Conservation (phyloP, 2,888 invertebrate genomes). For the Agriopis leucophaearia region DNA sequence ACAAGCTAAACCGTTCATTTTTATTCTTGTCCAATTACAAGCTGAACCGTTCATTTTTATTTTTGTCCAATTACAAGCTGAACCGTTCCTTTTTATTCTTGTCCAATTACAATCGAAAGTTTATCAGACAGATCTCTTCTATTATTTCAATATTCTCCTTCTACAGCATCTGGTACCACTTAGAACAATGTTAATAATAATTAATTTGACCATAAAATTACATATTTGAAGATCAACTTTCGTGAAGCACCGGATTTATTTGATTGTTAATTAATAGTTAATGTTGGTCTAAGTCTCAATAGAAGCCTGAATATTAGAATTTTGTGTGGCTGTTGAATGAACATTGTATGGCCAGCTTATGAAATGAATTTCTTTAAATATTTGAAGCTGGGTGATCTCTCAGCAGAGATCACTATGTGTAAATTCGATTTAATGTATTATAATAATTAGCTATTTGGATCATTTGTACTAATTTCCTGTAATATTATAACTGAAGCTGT, state of each 20-base stretch:
- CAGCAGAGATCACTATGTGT: not conserved
- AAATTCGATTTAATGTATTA: conserved; percentile 9
- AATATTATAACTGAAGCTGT: conserved; percentile 40
- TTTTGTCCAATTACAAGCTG: too few relatives aligned
- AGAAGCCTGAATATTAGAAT: not conserved
- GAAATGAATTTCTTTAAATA: not conserved
- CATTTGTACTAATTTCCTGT: conserved; percentile 30
- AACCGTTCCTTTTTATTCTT: not conserved
- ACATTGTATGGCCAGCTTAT: not conserved
- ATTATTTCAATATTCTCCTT: not conserved
- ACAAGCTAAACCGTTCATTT: not conserved
- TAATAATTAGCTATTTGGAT: conserved; percentile 9
- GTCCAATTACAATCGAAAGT: not conserved
- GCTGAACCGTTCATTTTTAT: not conserved
- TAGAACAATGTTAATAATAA: too few relatives aligned
- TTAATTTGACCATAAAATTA: too few relatives aligned
- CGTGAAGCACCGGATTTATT: too few relatives aligned
- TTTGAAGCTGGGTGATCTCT: too few relatives aligned
- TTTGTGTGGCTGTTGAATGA: not conserved
- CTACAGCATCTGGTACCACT: not conserved
- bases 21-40: not conserved
- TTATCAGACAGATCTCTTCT: too few relatives aligned
- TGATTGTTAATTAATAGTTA: too few relatives aligned
- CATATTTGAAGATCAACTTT: too few relatives aligned
- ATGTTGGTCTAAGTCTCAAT: not conserved